A percentile compares a stretch with the other conserved stretches of the same genome.
phyloP scores from a whole-genome alignment of 2,888 invertebrate species.

The Rhagophthalmus giganteus region DNA sequence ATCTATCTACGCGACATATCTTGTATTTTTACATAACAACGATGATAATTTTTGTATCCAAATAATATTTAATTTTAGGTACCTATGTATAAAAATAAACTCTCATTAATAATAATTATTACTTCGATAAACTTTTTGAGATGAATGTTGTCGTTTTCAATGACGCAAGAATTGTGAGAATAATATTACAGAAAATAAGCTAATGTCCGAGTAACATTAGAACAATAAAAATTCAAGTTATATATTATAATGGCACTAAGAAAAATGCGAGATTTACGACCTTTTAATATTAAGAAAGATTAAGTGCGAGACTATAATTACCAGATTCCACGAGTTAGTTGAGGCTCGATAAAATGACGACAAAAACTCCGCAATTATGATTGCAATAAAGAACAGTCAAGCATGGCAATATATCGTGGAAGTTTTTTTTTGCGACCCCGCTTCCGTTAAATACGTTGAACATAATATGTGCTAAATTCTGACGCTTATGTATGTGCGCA shows the following conservation, averaged over 20 bases:
- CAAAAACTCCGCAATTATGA: conserved; percentile 22
- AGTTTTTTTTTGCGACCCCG: conserved; percentile 2
- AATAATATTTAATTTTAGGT: too few relatives aligned
- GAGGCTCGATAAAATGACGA: conserved; percentile 20
- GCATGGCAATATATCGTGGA: conserved; percentile 7
- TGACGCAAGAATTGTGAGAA: too few relatives aligned
- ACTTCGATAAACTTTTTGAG: too few relatives aligned
- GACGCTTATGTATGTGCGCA: conserved; percentile 8
- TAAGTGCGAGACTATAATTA: conserved; percentile 26
- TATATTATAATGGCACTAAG: conserved; percentile 12
- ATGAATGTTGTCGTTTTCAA: too few relatives aligned
- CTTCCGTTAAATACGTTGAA: background rate
- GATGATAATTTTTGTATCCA: too few relatives aligned
- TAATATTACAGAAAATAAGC: too few relatives aligned
- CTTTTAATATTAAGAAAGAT: conserved; percentile 38
- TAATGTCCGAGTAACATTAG: too few relatives aligned
- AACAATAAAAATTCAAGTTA: too few relatives aligned
- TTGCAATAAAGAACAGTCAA: conserved; percentile 23
- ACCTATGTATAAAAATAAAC: too few relatives aligned
- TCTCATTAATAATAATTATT: too few relatives aligned
- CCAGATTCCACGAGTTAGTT: conserved; percentile 17
- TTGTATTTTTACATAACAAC: too few relatives aligned
- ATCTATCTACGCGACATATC: too few relatives aligned
- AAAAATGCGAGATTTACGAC: conserved; percentile 28
- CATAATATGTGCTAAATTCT: conserved; percentile 7